A percentile compares a stretch with the other conserved stretches of the same genome.
Conservation (phyloP, 2,113 vertebrate species). For the Mungos mungo region DNA sequence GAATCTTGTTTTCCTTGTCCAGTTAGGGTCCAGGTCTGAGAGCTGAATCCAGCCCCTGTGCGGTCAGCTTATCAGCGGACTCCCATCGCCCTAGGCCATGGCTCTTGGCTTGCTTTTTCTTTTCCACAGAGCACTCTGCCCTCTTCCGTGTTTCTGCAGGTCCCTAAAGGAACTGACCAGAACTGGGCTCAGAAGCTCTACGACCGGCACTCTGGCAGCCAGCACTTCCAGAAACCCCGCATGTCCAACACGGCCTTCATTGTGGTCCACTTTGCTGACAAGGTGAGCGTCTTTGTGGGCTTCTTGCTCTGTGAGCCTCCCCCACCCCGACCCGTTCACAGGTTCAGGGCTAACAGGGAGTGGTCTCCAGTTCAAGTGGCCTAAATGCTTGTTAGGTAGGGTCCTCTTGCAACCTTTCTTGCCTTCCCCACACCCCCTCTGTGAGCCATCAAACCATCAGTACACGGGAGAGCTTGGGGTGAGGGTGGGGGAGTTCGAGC, state of each 20-base stretch:
- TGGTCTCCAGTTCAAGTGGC: neutral
- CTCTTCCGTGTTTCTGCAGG: slow-evolving; percentile 79
- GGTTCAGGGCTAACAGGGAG: neutral
- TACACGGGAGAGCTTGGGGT: rapidly evolving
- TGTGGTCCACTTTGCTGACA: slow-evolving; percentile 92
- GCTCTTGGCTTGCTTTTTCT: neutral
- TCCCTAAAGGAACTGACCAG: slow-evolving; percentile 94
- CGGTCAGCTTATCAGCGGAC: neutral
- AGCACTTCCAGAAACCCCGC: slow-evolving; percentile 93
- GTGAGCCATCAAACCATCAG: neutral
- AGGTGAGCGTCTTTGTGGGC: slow-evolving; percentile 81
- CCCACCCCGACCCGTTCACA: rapidly evolving
- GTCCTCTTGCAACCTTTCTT: neutral
- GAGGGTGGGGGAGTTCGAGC: rapidly evolving
- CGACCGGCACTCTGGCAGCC: slow-evolving; percentile 84
- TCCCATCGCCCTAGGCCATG: neutral
- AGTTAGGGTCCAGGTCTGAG: neutral
- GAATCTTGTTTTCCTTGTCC: neutral
- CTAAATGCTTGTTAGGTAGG: neutral
- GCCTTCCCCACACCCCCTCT: neutral
- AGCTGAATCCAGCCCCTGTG: neutral
- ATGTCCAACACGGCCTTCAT: slow-evolving; percentile 94
- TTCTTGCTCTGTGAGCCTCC: rapidly evolving
- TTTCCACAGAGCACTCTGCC: neutral
- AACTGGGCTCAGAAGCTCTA: slow-evolving; percentile 96